phyloP scores from a whole-genome alignment of 2,797 vertebrate species.

The Syngnathus rostellatus region DNA sequence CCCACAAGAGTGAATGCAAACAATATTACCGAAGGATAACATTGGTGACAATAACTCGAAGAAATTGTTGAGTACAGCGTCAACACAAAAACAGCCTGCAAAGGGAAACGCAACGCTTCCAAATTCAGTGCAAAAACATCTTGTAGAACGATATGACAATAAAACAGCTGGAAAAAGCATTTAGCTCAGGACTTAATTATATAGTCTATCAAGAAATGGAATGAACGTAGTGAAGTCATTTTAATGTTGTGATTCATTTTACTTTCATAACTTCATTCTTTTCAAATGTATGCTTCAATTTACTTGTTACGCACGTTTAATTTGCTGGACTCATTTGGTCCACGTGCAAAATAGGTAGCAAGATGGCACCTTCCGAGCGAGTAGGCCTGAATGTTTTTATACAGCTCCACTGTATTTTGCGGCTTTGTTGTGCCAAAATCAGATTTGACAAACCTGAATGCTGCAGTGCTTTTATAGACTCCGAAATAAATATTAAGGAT shows the following conservation, averaged over 20 bases:
- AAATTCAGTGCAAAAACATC: constrained; percentile 49
- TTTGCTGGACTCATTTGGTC: background rate
- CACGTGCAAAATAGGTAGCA: background rate
- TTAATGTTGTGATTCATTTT: background rate
- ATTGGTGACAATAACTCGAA: background rate
- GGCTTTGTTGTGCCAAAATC: background rate
- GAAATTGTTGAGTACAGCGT: constrained; percentile 2
- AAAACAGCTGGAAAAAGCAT: background rate
- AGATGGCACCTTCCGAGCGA: too few relatives aligned
- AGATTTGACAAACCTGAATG: background rate
- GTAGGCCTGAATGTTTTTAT: too few relatives aligned
- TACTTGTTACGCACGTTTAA: background rate
- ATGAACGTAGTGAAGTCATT: background rate
- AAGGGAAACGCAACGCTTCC: background rate
- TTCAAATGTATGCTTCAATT: background rate
- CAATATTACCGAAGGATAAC: constrained; percentile 5
- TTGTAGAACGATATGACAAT: background rate
- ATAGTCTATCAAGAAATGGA: background rate
- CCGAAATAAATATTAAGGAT: background rate
- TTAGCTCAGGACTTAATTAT: background rate
- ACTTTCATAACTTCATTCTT: background rate
- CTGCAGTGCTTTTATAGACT: background rate
- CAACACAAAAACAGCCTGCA: background rate
- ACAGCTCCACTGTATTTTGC: background rate
- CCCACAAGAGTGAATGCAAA: background rate